These are phyloP conservation scores for Eulemur rubriventer DNA, from an alignment of 2,797 vertebrate species.

Conservation along the genomic window DNA sequence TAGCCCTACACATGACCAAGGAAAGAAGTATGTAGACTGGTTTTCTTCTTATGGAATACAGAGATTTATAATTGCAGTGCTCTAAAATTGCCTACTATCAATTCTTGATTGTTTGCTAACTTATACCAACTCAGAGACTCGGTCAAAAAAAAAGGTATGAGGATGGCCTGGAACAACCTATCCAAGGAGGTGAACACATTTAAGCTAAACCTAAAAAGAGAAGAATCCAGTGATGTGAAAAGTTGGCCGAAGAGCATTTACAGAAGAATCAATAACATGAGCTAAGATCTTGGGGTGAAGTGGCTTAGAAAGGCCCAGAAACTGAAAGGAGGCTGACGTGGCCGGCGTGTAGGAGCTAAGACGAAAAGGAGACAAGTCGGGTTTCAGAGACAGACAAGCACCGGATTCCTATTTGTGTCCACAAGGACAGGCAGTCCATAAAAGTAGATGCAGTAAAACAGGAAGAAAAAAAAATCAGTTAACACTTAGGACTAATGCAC, in stretches of 20 bases:
- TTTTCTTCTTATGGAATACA: background rate
- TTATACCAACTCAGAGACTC: background rate
- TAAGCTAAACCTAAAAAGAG: background rate
- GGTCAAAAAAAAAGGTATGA: background rate
- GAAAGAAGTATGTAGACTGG: background rate
- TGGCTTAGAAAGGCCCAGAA: background rate
- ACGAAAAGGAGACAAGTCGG: background rate
- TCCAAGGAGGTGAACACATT: background rate
- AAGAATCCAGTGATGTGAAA: background rate
- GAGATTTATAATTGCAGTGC: background rate
- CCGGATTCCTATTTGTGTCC: background rate
- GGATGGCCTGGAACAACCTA: background rate
- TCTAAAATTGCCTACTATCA: background rate
- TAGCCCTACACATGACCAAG: background rate
- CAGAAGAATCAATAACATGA: background rate
- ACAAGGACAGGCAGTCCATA: background rate
- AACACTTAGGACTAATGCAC: background rate
- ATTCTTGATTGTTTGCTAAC: background rate
- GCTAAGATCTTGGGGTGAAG: background rate
- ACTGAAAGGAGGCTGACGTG: background rate
- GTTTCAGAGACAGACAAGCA: background rate
- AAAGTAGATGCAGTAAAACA: background rate
- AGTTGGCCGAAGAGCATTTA: background rate
- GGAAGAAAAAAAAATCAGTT: background rate
- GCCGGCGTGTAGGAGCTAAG: rapidly evolving